Base-by-base conservation (phyloP, 2,888 invertebrate genomes). In the Resseliella maxima region DNA sequence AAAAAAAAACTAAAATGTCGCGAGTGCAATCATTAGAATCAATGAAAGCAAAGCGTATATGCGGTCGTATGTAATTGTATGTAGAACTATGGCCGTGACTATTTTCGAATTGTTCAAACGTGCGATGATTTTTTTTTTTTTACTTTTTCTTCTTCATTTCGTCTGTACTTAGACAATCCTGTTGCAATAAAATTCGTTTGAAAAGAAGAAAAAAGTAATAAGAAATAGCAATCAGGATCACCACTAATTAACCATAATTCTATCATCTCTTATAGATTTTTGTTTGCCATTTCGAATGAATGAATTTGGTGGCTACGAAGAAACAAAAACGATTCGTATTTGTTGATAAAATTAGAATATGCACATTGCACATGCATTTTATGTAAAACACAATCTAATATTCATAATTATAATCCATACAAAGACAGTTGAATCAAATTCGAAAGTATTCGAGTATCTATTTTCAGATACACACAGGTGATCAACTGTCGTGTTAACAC, bases 391-490 rank as follows among this genome's bases (percentile, higher is more conserved):
- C 46, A 18, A 50, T 18, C 46, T 50, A 8, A 50, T 50, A 50
- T 50, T 50, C 46, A 50, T 50, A 50, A 50, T n/a, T n/a, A n/a
- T n/a, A n/a, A n/a, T n/a, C 46, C 46, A 50, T 50, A 50, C 46
- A 50, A 50, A 50, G 46, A 18, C 46, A 50, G 46, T 18, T 18
- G 46, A 15, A 50, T 15, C 46, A 50, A 15, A 15, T 12, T 41
- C 46, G 18, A 50, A n/a, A n/a, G n/a, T n/a, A n/a, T n/a, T n/a
- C n/a, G n/a, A n/a, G n/a, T 50, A 18, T 50, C 46, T 50, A 50
- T 50, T 50, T 50, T 50, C 15, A 50, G 46, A n/a, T n/a, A n/a
- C n/a, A n/a, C 46, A 50, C 46, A 50, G 46, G 46, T 50, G 18
- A 50, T 50, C n/a, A n/a, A n/a, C n/a, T n/a, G n/a, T n/a, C n/a